These are phyloP conservation scores for Acanthurus leucopareius DNA, from an alignment of 2,797 vertebrate species.

Conservation along the genomic window DNA sequence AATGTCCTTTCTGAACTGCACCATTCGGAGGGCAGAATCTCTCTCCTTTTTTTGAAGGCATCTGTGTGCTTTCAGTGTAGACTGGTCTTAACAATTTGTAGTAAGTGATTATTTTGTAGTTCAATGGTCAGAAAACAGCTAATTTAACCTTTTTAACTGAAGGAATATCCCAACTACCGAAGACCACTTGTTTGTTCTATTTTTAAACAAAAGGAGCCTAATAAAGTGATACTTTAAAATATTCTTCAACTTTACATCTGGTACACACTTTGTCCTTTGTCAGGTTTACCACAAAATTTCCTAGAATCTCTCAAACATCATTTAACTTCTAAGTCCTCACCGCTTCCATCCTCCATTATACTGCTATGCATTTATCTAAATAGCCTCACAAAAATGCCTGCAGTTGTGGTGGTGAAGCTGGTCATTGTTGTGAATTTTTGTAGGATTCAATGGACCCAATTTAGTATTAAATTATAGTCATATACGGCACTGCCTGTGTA, in stretches of 20 bases:
- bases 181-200: background rate
- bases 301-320: constrained; percentile 14
- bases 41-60: constrained; percentile 12
- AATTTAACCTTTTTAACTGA: constrained; percentile 9
- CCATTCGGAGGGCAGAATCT: constrained; percentile 24
- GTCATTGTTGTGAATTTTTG: constrained; percentile 49
- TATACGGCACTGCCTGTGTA: constrained; percentile 60
- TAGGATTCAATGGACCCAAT: constrained; percentile 58
- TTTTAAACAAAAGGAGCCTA: background rate
- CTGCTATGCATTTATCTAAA: constrained; percentile 21
- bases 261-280: constrained; percentile 1
- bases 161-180: background rate
- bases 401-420: constrained; percentile 19
- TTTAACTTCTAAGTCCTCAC: constrained; percentile 3
- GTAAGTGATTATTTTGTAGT: constrained; percentile 6
- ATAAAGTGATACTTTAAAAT: background rate
- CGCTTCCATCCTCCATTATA: constrained; percentile 17
- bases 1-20: constrained; percentile 8
- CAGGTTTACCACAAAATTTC: background rate
- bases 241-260: background rate
- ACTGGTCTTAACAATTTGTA: background rate
- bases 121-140: background rate
- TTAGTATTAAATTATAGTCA: constrained; percentile 61
- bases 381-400: constrained; percentile 23
- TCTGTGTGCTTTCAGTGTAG: constrained; percentile 10